phyloP scores from a whole-genome alignment of 2,113 vertebrate species.

The Lates calcarifer region DNA sequence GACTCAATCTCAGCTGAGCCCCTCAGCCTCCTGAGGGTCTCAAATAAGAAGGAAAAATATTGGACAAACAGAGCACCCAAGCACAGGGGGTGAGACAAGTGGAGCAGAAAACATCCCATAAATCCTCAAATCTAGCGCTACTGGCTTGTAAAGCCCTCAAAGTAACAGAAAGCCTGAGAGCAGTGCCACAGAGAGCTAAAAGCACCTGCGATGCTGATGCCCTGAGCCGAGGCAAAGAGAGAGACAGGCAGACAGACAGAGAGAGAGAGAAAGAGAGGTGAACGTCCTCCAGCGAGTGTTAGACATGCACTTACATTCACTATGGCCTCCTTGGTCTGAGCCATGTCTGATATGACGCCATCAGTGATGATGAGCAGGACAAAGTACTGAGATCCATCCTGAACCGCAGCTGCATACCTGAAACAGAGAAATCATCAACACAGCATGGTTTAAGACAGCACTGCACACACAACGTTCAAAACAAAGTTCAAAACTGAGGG shows the following conservation, averaged over 20 bases:
- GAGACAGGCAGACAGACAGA: background rate
- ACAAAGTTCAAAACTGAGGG: background rate
- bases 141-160: slow-evolving; percentile 46
- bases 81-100: slow-evolving; percentile 41
- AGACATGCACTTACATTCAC: slow-evolving; percentile 89
- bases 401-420: slow-evolving; percentile 90
- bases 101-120: slow-evolving; percentile 66
- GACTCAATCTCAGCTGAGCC: slow-evolving; percentile 50
- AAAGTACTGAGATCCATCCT: slow-evolving; percentile 95
- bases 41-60: slow-evolving; percentile 44
- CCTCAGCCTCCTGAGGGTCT: slow-evolving; percentile 17
- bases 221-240: slow-evolving; percentile 5
- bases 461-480: slow-evolving; percentile 1
- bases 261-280: slow-evolving; percentile 10
- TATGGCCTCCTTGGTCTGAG: slow-evolving; percentile 97
- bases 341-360: slow-evolving; percentile 98
- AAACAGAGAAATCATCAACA: slow-evolving; percentile 21
- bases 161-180: slow-evolving; percentile 47
- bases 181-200: slow-evolving; percentile 37
- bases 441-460: slow-evolving; percentile 3
- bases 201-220: slow-evolving; percentile 38
- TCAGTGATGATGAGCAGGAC: slow-evolving; percentile 97
- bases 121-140: slow-evolving; percentile 58
- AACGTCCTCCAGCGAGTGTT: slow-evolving; percentile 14
- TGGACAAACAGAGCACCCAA: slow-evolving; percentile 47